A percentile compares a stretch with the other conserved stretches of the same genome.
These are phyloP conservation scores for Lucilia cuprina DNA, from an alignment of 1,140 invertebrate species.

Conservation along the genomic window DNA sequence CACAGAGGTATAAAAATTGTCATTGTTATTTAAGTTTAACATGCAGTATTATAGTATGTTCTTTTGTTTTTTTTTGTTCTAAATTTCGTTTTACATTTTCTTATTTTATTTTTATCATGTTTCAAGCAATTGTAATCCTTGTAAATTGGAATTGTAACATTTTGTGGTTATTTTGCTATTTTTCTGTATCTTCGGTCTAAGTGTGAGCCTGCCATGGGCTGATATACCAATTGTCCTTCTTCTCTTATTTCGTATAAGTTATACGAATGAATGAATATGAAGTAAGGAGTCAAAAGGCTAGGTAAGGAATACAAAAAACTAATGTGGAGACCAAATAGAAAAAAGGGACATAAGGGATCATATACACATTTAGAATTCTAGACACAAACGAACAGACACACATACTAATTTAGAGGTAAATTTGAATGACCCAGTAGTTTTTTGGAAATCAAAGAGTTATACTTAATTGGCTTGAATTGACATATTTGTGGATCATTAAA, in stretches of 20 bases:
- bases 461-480: too few species aligned
- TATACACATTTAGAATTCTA: not conserved
- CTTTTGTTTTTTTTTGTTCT: not conserved
- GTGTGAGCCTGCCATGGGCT: not conserved
- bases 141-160: slow-evolving; percentile 17
- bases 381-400: not conserved
- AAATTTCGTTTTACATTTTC: not conserved
- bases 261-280: not conserved
- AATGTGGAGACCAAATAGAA: not conserved
- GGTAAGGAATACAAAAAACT: not conserved
- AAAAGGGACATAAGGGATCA: not conserved
- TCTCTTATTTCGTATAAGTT: not conserved
- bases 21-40: slow-evolving; percentile 15
- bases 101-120: slow-evolving; percentile 5
- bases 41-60: not conserved
- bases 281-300: slow-evolving; percentile 4
- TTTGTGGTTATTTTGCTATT: slow-evolving; percentile 10
- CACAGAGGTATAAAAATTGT: not conserved
- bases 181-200: not conserved
- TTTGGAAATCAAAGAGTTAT: too few species aligned
- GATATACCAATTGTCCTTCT: not conserved
- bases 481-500: too few species aligned
- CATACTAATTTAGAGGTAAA: too few species aligned
- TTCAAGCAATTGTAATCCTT: slow-evolving; percentile 14
- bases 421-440: too few species aligned